Evolutionary conservation across 1,140 invertebrate species (phyloP).

Genomic region (Penaeus chinensis): DNA sequence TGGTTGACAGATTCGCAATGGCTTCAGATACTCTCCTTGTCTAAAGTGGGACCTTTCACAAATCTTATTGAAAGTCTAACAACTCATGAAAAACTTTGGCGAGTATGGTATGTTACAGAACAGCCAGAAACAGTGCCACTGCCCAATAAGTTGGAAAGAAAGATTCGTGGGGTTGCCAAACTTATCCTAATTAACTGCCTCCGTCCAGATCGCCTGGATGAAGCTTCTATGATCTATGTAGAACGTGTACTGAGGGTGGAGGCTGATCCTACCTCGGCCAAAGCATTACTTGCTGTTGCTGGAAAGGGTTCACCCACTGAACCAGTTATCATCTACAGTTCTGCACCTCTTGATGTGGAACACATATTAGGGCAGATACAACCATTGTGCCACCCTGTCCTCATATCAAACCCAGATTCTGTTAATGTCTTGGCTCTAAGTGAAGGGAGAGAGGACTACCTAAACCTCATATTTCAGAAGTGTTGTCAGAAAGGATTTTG

Average conservation of each 20-base stretch:
- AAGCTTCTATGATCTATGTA: constrained; percentile 52
- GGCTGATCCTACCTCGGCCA: constrained; percentile 35
- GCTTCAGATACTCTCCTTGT: constrained; percentile 28
- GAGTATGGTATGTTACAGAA: constrained; percentile 62
- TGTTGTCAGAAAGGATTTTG: constrained; percentile 57
- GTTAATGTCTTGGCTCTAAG: constrained; percentile 49
- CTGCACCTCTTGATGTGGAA: constrained; percentile 42
- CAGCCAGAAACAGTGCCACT: constrained; percentile 52
- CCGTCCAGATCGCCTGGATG: constrained; percentile 55
- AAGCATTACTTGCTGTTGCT: constrained; percentile 50
- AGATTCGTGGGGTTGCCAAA: constrained; percentile 50
- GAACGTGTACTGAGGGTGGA: constrained; percentile 44
- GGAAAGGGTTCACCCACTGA: constrained; percentile 38
- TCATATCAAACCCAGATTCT: constrained; percentile 43
- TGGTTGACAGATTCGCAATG: constrained; percentile 51
- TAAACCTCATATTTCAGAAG: constrained; percentile 30
- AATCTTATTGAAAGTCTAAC: constrained; percentile 44
- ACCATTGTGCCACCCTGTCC: constrained; percentile 52
- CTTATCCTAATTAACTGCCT: constrained; percentile 57
- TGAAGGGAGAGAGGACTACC: constrained; percentile 45
- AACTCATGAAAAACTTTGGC: constrained; percentile 50
- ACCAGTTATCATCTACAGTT: constrained; percentile 48
- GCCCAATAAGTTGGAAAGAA: constrained; percentile 57
- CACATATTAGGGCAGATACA: constrained; percentile 46
- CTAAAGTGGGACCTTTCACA: constrained; percentile 32